phyloP scores from a whole-genome alignment of 2,113 vertebrate species.

The Zosterops hypoxanthus region DNA sequence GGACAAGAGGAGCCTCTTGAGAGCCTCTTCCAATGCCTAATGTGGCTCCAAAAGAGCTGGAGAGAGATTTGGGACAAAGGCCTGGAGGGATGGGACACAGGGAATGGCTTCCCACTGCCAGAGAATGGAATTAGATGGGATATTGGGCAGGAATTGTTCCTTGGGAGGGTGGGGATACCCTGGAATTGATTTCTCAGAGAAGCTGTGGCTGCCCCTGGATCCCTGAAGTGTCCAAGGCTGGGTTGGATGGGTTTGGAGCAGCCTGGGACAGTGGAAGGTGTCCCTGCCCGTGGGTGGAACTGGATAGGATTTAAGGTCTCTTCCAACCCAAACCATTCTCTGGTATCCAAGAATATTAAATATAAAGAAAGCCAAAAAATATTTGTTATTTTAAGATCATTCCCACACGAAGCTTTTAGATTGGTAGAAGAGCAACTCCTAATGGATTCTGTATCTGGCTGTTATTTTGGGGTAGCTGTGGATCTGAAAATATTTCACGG shows the following conservation, averaged over 20 bases:
- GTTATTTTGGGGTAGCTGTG: not conserved
- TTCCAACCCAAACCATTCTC: not conserved
- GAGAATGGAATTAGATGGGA: not conserved
- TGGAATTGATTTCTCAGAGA: not conserved
- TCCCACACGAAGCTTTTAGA: not conserved
- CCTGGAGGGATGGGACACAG: too few relatives aligned
- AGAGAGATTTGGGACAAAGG: not conserved
- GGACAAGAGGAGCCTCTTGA: not conserved
- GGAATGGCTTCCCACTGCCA: not conserved
- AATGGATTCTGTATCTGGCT: not conserved
- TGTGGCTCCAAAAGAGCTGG: not conserved
- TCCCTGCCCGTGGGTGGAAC: fast-evolving
- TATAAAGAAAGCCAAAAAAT: not conserved
- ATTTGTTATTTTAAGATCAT: not conserved
- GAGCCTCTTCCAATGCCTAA: not conserved
- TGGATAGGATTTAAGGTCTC: not conserved
- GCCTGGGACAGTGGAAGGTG: not conserved
- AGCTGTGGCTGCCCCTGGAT: not conserved
- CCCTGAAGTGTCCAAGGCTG: not conserved
- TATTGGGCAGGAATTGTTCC: not conserved
- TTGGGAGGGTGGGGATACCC: fast-evolving
- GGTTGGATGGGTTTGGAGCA: not conserved
- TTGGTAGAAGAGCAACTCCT: not conserved
- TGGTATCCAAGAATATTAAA: not conserved
- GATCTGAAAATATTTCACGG: not conserved